Conservation (phyloP, 53 echinoderm and acorn worm species). For the Arbacia lixula region DNA sequence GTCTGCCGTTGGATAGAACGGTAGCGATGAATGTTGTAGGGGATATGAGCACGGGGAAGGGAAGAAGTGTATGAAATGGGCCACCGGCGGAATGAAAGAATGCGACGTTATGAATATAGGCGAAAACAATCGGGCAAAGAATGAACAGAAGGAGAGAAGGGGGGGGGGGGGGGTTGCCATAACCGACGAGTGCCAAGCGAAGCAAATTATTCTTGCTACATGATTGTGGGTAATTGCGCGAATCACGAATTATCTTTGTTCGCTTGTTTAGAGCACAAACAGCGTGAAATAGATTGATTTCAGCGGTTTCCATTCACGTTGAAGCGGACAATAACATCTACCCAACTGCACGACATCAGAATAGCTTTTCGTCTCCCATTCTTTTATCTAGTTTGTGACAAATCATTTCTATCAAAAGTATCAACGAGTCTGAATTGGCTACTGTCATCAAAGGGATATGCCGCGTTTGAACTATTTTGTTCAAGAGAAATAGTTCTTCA, state of each 20-base stretch:
- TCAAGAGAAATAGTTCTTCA: background rate
- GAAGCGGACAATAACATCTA: constrained; percentile 5
- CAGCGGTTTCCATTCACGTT: constrained; percentile 41
- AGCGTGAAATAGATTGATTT: constrained; percentile 65
- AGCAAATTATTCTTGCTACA: constrained; percentile 43
- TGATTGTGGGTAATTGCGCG: constrained; percentile 61
- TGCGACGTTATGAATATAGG: background rate
- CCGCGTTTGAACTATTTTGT: constrained; percentile 24
- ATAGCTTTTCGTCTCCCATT: constrained; percentile 15
- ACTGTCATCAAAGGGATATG: constrained; percentile 52
- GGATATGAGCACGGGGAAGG: constrained; percentile 8
- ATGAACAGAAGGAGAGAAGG: background rate
- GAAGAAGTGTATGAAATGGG: constrained; percentile 44
- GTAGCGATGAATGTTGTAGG: constrained; percentile 13
- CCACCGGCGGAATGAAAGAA: constrained; percentile 30
- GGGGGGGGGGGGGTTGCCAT: background rate
- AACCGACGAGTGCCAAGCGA: constrained; percentile 20
- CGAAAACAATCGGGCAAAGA: too few species aligned
- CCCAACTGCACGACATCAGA: constrained; percentile 30
- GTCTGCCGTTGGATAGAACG: constrained; percentile 10
- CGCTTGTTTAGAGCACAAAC: constrained; percentile 55
- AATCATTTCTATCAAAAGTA: constrained; percentile 40
- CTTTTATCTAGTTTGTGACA: constrained; percentile 48
- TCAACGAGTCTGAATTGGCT: constrained; percentile 21
- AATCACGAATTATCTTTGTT: constrained; percentile 63